These are phyloP conservation scores for Litoditis marina DNA, from an alignment of 2,888 invertebrate genomes.

Conservation along the genomic window DNA sequence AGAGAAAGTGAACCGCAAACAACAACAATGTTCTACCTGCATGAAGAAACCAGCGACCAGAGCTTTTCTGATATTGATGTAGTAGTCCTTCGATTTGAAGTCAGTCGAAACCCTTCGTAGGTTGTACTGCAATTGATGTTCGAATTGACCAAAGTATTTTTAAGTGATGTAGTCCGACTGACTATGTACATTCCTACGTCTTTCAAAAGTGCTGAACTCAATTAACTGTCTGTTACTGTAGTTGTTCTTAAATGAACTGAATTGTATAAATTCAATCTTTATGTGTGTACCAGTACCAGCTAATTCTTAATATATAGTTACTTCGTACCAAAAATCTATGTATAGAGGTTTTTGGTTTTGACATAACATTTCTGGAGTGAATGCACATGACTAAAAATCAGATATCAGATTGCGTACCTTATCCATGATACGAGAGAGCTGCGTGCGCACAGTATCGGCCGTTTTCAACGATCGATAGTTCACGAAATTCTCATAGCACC, in stretches of 20 bases:
- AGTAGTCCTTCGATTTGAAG: constrained; percentile 94
- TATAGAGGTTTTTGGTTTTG: not conserved
- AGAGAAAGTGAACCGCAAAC: not conserved
- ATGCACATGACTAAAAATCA: too few relatives aligned
- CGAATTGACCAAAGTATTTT: too few relatives aligned
- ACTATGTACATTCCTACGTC: too few relatives aligned
- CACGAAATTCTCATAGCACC: constrained; percentile 99
- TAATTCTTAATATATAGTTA: too few relatives aligned
- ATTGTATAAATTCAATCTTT: too few relatives aligned
- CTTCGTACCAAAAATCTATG: not conserved
- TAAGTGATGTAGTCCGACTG: too few relatives aligned
- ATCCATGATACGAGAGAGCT: constrained; percentile 97
- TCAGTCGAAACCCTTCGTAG: constrained; percentile 77
- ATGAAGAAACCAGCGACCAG: constrained; percentile 98
- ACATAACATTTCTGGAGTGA: too few relatives aligned
- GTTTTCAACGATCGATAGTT: constrained; percentile 97
- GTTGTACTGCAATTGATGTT: constrained; percentile 45
- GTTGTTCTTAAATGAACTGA: too few relatives aligned
- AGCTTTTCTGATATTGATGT: constrained; percentile 96
- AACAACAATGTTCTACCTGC: constrained; percentile 75
- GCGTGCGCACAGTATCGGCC: constrained; percentile 95
- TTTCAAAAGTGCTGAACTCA: too few relatives aligned
- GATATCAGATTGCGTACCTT: constrained; percentile 53
- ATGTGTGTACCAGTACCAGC: too few relatives aligned
- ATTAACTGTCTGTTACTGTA: too few relatives aligned